Evolutionary conservation across 2,888 invertebrate genomes (phyloP), one percentile per base, ranked within the genome.

Genomic region (Latrodectus hesperus): DNA sequence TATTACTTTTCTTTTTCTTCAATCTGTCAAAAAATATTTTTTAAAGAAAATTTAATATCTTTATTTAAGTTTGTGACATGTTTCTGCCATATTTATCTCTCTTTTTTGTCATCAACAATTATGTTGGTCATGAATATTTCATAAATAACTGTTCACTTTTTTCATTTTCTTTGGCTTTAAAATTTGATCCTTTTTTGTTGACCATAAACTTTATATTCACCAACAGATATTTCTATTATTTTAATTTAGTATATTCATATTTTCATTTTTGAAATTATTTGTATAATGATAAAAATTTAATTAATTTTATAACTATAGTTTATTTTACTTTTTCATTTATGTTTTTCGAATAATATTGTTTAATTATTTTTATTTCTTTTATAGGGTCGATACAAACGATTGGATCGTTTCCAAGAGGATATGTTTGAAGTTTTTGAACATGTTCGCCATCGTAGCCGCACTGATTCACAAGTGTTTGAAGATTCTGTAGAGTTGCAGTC

Each of bases 341-440:
- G 52, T 52, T 16, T 73, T 53, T 53, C 11, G 0, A 53, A 51
- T 53, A 51, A 11, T 17, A 16, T 17, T 22, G 17, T 17, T 0
- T 26, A 10, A 16, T 5, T 49, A 52, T 1, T 16, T 53, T 88
- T 79, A 75, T 17, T 52, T 12, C 64, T 52, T 10, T 88, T 90
- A 91, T 95, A 96, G 92, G 97, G 97, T 0, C 94, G 97, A 6
- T 99, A 99, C 92, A 96, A 96, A 91, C 94, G 99, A 9, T 93
- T 99, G 89, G 99, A 99, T 92, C 94, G 95, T 83, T 99, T 99
- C 93, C 99, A 99, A 93, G 98, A 98, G 91, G 99, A 99, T 92
- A 95, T 99, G 92, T 99, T 99, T 92, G 94, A 96, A 60, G 97
- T 99, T 89, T 95, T 99, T 91, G 98, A 98, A 91, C 93, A 93